These are phyloP conservation scores for Pristionchus maxplancki DNA, from an alignment of 2,888 invertebrate genomes.

Conservation along the genomic window DNA sequence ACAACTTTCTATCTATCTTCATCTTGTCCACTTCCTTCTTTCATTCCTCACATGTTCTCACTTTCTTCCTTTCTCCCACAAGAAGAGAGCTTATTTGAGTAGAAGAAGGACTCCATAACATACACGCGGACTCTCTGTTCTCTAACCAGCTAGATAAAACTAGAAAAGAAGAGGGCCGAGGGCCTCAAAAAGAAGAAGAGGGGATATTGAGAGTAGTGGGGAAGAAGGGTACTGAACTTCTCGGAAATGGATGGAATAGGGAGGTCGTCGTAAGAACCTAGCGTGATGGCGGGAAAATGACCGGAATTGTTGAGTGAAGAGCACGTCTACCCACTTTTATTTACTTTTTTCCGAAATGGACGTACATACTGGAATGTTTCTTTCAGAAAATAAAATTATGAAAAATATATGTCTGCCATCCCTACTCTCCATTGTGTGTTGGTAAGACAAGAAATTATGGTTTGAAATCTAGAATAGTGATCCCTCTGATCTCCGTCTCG, in stretches of 20 bases:
- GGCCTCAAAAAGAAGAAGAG: background rate
- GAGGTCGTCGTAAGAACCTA: background rate
- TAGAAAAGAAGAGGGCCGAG: background rate
- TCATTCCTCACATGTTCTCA: background rate
- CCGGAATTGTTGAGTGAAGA: background rate
- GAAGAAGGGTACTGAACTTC: background rate
- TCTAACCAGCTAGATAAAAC: background rate
- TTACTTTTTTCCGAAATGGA: too few species aligned
- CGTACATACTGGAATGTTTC: too few species aligned
- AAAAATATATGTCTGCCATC: too few species aligned
- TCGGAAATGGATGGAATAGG: slow-evolving; percentile 23
- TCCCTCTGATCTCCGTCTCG: background rate
- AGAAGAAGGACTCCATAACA: background rate
- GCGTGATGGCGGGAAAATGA: background rate
- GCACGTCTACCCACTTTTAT: too few species aligned
- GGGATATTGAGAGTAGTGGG: background rate
- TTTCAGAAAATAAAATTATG: too few species aligned
- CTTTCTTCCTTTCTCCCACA: background rate
- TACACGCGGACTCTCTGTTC: background rate
- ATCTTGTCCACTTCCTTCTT: background rate
- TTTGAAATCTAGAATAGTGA: background rate
- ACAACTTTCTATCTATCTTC: background rate
- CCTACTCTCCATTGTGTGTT: too few species aligned
- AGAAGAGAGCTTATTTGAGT: background rate
- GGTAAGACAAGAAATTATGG: background rate